Percentiles rank a stretch among this genome's conserved stretches.
Conservation (phyloP, 2,797 vertebrate genomes). For the Scolopax bukidnonensis region DNA sequence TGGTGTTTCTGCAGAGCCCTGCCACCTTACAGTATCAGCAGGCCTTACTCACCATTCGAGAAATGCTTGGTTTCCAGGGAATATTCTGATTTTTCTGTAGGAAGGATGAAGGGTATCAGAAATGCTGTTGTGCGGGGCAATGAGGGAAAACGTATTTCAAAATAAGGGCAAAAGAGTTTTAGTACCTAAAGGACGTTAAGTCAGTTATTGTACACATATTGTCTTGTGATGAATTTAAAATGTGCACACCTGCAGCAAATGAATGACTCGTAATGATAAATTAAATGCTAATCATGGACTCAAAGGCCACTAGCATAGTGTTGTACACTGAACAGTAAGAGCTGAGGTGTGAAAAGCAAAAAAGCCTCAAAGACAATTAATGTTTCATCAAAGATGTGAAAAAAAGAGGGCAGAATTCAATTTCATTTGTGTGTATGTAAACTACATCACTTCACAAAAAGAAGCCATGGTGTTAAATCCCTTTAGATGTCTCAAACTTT, state of each 20-base stretch:
- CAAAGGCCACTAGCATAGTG: background rate
- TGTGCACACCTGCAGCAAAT: background rate
- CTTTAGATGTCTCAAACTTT: background rate
- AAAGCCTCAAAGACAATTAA: background rate
- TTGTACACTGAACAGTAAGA: background rate
- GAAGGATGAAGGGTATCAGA: background rate
- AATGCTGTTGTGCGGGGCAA: background rate
- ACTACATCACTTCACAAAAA: background rate
- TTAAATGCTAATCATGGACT: background rate
- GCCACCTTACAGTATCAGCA: background rate
- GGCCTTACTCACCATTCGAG: background rate
- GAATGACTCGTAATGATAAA: background rate
- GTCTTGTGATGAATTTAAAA: background rate
- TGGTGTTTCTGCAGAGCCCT: background rate
- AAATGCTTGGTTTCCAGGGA: background rate
- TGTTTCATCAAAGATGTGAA: background rate
- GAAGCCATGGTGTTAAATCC: background rate
- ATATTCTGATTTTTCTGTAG: background rate
- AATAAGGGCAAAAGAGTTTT: background rate
- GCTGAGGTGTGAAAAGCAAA: background rate
- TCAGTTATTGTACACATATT: background rate
- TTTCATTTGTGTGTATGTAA: background rate
- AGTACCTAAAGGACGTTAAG: background rate
- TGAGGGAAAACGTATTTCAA: background rate
- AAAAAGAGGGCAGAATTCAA: background rate